A percentile compares a stretch with the other conserved stretches of the same genome.
Evolutionary conservation across 2,888 invertebrate genomes (phyloP).

Genomic region (Megalurothrips usitatus): DNA sequence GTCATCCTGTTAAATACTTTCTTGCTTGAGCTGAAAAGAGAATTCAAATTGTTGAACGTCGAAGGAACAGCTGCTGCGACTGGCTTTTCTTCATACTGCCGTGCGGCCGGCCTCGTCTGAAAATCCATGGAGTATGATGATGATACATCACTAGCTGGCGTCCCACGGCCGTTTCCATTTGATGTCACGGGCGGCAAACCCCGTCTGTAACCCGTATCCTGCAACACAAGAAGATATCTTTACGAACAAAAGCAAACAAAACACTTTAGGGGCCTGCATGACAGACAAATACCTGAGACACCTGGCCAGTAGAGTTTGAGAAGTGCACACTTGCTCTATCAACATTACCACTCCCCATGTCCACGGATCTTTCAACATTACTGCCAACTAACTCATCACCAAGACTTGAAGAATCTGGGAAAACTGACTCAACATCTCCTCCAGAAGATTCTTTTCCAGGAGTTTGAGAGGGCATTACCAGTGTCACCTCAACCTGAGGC

Average conservation of each 20-base stretch:
- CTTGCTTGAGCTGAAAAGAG: slow-evolving; percentile 53
- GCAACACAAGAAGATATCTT: background rate
- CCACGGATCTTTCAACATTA: slow-evolving; percentile 33
- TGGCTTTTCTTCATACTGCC: slow-evolving; percentile 40
- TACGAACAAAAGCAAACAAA: background rate
- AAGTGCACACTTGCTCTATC: slow-evolving; percentile 17
- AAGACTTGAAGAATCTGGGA: slow-evolving; percentile 79
- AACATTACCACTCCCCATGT: slow-evolving; percentile 1
- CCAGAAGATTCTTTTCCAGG: slow-evolving; percentile 82
- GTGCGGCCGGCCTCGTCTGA: slow-evolving; percentile 37
- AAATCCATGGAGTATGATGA: slow-evolving; percentile 47
- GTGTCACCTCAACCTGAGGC: slow-evolving; percentile 80
- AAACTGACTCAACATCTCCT: slow-evolving; percentile 77
- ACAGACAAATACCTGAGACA: slow-evolving; percentile 23
- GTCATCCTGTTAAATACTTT: slow-evolving; percentile 78
- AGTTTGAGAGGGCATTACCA: slow-evolving; percentile 79
- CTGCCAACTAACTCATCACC: slow-evolving; percentile 61
- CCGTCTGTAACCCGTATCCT: background rate
- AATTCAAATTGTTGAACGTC: slow-evolving; percentile 46
- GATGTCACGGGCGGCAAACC: background rate
- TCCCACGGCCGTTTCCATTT: slow-evolving; percentile 41
- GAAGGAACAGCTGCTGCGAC: slow-evolving; percentile 41
- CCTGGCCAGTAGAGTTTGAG: background rate
- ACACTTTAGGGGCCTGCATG: background rate
- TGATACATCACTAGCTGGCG: slow-evolving; percentile 46